Percentiles rank a stretch among this genome's conserved stretches.
phyloP scores from a whole-genome alignment of 1,140 invertebrate species.

The Philopotamus ludificatus region DNA sequence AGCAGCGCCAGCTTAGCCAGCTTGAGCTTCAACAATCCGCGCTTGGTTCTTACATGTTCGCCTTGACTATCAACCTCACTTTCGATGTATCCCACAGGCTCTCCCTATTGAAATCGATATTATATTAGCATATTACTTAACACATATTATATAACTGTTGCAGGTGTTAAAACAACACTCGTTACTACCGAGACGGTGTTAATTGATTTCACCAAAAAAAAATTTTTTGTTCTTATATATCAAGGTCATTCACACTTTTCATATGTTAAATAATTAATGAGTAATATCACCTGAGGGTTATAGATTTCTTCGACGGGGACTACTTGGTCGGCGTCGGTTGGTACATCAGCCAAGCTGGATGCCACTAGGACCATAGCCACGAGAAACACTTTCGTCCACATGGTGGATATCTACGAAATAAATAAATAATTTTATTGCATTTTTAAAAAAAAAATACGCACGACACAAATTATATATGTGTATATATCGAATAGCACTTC shows the following conservation, averaged over 20 bases:
- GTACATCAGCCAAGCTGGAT: constrained; percentile 14
- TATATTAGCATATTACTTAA: background rate
- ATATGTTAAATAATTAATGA: background rate
- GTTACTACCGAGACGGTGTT: background rate
- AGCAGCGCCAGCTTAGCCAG: constrained; percentile 32
- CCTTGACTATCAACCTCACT: background rate
- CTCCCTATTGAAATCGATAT: background rate
- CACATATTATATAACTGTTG: too few relatives aligned
- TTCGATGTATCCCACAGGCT: background rate
- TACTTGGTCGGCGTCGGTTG: constrained; percentile 9
- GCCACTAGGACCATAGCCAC: constrained; percentile 28
- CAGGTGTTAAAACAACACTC: background rate
- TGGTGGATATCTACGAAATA: constrained; percentile 8
- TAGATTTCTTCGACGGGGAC: background rate
- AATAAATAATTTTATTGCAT: background rate
- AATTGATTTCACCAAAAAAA: background rate
- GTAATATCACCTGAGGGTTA: constrained; percentile 7
- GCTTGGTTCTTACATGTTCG: constrained; percentile 20
- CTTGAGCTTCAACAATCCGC: constrained; percentile 34
- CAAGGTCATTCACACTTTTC: background rate
- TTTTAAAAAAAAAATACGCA: constrained; percentile 2
- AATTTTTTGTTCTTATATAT: too few relatives aligned
- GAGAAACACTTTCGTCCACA: constrained; percentile 30
- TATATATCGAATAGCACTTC: background rate
- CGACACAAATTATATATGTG: background rate